Conservation (phyloP, 2,113 vertebrate species). For the Gila orcuttii region DNA sequence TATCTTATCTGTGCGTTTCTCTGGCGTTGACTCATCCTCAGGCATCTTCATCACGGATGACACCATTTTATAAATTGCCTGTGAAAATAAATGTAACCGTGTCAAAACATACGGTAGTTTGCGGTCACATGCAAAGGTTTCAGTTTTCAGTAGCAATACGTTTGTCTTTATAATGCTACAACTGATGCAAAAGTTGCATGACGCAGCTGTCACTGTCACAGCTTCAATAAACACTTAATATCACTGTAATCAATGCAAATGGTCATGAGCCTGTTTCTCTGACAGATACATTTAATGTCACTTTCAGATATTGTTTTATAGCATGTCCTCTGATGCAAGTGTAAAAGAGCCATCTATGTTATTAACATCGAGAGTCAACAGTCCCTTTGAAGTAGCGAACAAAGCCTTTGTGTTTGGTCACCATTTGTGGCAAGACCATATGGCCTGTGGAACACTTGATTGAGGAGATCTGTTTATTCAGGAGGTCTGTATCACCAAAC, state of each 20-base stretch:
- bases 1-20: slow-evolving; percentile 98
- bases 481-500: slow-evolving; percentile 68
- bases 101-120: slow-evolving; percentile 12
- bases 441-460: slow-evolving; percentile 48
- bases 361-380: slow-evolving; percentile 38
- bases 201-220: background rate
- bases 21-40: slow-evolving; percentile 95
- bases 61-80: slow-evolving; percentile 88
- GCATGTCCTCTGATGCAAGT: background rate
- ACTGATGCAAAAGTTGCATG: background rate
- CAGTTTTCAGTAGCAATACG: background rate
- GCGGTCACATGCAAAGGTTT: background rate
- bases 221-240: background rate
- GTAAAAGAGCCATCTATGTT: slow-evolving; percentile 15
- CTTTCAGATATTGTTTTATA: slow-evolving; percentile 29
- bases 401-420: slow-evolving; percentile 31
- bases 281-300: background rate
- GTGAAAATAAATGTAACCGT: background rate
- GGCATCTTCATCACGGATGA: slow-evolving; percentile 99
- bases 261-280: background rate
- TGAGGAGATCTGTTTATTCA: slow-evolving; percentile 57
- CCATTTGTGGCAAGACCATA: slow-evolving; percentile 48
- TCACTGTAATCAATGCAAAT: slow-evolving; percentile 11
- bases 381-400: slow-evolving; percentile 17
- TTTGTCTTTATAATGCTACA: background rate